phyloP scores from a whole-genome alignment of 2,797 vertebrate genomes.

The Cottoperca gobio region DNA sequence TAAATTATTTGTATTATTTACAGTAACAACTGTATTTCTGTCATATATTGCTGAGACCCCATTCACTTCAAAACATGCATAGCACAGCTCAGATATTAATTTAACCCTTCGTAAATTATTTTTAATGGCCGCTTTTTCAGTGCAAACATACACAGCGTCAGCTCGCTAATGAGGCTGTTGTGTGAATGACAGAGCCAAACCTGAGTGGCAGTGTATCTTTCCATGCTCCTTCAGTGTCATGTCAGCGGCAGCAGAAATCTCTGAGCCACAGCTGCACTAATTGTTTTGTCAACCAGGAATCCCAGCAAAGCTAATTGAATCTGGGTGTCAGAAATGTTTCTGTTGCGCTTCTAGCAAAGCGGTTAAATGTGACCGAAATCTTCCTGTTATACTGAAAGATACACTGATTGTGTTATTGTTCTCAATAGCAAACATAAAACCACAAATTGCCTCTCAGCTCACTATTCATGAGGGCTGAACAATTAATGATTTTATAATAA shows the following conservation, averaged over 20 bases:
- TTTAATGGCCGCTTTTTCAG: conserved; percentile 37
- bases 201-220: conserved; percentile 30
- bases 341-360: conserved; percentile 4
- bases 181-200: conserved; percentile 45
- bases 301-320: conserved; percentile 54
- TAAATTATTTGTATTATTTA: conserved; percentile 6
- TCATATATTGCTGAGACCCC: background rate
- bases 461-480: background rate
- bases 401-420: background rate
- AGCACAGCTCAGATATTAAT: conserved; percentile 15
- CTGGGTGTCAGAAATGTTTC: conserved; percentile 37
- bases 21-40: conserved; percentile 8
- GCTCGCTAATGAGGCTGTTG: conserved; percentile 43
- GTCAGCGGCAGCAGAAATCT: conserved; percentile 45
- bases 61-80: conserved; percentile 17
- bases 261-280: conserved; percentile 58
- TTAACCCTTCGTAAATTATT: conserved; percentile 20
- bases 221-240: conserved; percentile 33
- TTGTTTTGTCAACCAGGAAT: conserved; percentile 64
- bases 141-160: background rate
- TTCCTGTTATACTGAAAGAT: background rate
- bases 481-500: background rate
- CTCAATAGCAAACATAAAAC: background rate
- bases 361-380: conserved; percentile 8
- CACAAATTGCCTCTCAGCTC: background rate